Evolutionary conservation across 2,113 vertebrate species (phyloP).

Genomic region (Larimichthys polyactis): DNA sequence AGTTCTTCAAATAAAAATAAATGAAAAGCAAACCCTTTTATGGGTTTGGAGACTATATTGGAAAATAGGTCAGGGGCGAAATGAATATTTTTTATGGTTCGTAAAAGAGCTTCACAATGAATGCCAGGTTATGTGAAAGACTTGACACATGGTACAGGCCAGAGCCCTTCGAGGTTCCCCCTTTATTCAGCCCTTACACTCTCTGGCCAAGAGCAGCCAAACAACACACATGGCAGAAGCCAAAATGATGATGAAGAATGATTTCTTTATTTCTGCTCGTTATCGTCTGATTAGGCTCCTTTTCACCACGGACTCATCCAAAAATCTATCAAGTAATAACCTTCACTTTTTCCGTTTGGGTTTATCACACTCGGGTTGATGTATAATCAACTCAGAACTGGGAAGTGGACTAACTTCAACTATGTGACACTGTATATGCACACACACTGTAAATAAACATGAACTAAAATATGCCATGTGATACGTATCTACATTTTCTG

Average conservation of each 20-base stretch:
- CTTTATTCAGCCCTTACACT: constrained; percentile 54
- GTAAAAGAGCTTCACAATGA: constrained; percentile 78
- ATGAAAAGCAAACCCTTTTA: constrained; percentile 83
- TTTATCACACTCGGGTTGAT: constrained; percentile 21
- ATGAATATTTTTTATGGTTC: constrained; percentile 80
- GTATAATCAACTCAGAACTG: not conserved
- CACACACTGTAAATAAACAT: too few species aligned
- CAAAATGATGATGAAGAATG: constrained; percentile 58
- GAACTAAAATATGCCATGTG: too few species aligned
- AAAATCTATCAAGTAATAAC: constrained; percentile 23
- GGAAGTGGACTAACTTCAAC: too few species aligned
- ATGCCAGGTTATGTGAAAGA: constrained; percentile 79
- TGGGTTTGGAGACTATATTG: constrained; percentile 79
- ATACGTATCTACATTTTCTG: not conserved
- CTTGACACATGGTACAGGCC: constrained; percentile 68
- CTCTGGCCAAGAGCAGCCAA: constrained; percentile 53
- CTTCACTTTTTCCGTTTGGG: constrained; percentile 14
- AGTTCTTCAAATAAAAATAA: constrained; percentile 80
- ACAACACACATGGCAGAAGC: constrained; percentile 55
- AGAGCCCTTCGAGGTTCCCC: constrained; percentile 64
- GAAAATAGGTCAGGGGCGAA: constrained; percentile 80
- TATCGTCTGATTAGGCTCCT: constrained; percentile 63
- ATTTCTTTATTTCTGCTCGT: constrained; percentile 70
- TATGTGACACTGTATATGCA: not conserved
- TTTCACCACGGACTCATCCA: constrained; percentile 29